Evolutionary conservation across 2,888 invertebrate genomes (phyloP).

Genomic region (Ethmia dodecea): DNA sequence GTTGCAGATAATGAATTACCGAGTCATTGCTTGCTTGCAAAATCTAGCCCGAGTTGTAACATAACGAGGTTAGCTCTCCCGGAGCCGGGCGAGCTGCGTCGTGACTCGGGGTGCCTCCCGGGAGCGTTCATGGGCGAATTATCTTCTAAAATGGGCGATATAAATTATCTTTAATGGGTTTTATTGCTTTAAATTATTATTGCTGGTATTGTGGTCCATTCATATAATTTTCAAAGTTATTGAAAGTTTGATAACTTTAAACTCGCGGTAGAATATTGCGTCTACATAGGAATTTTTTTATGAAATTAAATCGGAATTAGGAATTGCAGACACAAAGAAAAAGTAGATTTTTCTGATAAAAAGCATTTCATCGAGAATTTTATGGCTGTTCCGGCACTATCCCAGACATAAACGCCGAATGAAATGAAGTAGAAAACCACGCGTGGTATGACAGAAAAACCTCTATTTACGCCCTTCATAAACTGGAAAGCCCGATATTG

Average conservation of each 20-base stretch:
- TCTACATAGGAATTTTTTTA: too few relatives aligned
- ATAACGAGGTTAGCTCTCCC: slow-evolving; percentile 58
- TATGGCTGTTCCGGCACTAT: slow-evolving; percentile 60
- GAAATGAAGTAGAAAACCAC: slow-evolving; percentile 58
- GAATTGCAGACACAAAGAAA: too few relatives aligned
- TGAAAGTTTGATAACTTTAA: slow-evolving; percentile 26
- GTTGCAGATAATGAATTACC: slow-evolving; percentile 65
- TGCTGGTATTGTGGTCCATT: slow-evolving; percentile 33
- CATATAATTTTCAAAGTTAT: slow-evolving; percentile 36
- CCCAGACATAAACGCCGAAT: slow-evolving; percentile 62
- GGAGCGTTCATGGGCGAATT: slow-evolving; percentile 61
- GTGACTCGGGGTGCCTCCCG: slow-evolving; percentile 60
- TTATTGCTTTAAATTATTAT: slow-evolving; percentile 51
- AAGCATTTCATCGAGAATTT: slow-evolving; percentile 61
- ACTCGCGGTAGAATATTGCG: too few relatives aligned
- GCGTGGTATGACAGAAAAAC: slow-evolving; percentile 45
- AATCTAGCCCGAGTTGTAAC: slow-evolving; percentile 53
- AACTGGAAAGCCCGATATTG: slow-evolving; percentile 30
- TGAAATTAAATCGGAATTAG: too few relatives aligned
- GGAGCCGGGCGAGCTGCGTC: slow-evolving; percentile 36
- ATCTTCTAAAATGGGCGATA: slow-evolving; percentile 58
- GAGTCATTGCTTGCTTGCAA: slow-evolving; percentile 60
- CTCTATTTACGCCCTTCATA: slow-evolving; percentile 46
- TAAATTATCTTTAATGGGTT: slow-evolving; percentile 61
- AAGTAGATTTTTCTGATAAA: slow-evolving; percentile 33